Conservation (phyloP, 2,888 invertebrate genomes). For the Sarcophaga rosellei region DNA sequence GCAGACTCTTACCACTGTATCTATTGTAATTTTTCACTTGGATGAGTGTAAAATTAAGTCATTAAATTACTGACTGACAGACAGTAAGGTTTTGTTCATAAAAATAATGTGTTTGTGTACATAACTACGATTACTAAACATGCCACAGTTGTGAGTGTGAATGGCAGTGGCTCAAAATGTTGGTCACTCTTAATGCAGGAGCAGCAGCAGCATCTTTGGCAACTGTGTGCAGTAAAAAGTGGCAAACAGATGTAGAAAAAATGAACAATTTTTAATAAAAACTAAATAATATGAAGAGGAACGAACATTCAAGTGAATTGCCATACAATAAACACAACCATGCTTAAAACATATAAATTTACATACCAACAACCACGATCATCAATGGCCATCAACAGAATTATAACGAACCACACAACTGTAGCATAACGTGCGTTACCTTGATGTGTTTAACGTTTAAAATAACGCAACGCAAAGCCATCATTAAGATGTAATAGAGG, state of each 20-base stretch:
- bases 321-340: conserved; percentile 62
- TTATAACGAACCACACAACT: conserved; percentile 29
- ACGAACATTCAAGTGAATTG: conserved; percentile 50
- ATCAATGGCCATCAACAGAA: conserved; percentile 64
- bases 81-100: conserved; percentile 67
- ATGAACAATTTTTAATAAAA: conserved; percentile 47
- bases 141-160: neutral
- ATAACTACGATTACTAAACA: conserved; percentile 53
- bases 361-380: conserved; percentile 46
- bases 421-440: neutral
- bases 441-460: neutral
- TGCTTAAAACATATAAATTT: conserved; percentile 27
- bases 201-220: too few relatives aligned
- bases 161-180: neutral
- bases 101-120: conserved; percentile 67
- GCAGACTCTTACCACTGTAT: conserved; percentile 50
- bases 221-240: neutral
- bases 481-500: neutral
- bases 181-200: too few relatives aligned
- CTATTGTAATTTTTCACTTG: conserved; percentile 81
- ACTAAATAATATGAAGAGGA: conserved; percentile 41
- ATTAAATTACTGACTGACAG: conserved; percentile 77
- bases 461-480: neutral
- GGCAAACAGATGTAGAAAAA: conserved; percentile 37
- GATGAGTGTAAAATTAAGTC: conserved; percentile 81